These are phyloP conservation scores for Crotalus viridis DNA, from an alignment of 2,113 vertebrate species.

Conservation along the genomic window DNA sequence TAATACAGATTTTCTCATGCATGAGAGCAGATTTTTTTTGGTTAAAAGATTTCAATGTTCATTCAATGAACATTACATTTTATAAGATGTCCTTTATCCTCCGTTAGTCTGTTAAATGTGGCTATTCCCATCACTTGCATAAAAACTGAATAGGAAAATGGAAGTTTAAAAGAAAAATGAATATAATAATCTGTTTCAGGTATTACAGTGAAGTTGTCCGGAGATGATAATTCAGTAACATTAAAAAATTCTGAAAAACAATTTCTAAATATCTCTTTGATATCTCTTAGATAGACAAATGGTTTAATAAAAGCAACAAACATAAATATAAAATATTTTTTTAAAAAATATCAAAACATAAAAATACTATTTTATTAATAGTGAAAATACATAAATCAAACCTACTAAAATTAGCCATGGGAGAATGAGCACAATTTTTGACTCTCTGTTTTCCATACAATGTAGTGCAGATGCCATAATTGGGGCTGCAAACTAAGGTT, in stretches of 20 bases:
- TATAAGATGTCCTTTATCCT: neutral
- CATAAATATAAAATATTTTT: neutral
- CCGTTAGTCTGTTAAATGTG: neutral
- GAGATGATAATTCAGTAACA: neutral
- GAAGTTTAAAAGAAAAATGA: neutral
- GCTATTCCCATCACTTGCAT: neutral
- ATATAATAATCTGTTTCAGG: neutral
- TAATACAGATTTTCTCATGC: neutral
- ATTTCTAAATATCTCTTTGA: neutral
- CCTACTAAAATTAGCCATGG: neutral
- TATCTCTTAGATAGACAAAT: neutral
- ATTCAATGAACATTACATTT: neutral
- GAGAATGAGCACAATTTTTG: neutral
- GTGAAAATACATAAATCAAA: neutral
- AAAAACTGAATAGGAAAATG: neutral
- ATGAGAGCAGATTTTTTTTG: neutral
- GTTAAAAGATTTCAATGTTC: neutral
- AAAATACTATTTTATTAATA: neutral
- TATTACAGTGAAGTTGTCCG: neutral
- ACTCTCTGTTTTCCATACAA: neutral
- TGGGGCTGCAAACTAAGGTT: neutral
- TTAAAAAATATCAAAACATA: neutral
- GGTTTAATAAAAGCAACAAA: neutral
- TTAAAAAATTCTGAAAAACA: slow-evolving; percentile 1
- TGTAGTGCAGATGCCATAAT: neutral